Conservation (phyloP, 2,888 invertebrate genomes). For the Myopa tessellatipennis region DNA sequence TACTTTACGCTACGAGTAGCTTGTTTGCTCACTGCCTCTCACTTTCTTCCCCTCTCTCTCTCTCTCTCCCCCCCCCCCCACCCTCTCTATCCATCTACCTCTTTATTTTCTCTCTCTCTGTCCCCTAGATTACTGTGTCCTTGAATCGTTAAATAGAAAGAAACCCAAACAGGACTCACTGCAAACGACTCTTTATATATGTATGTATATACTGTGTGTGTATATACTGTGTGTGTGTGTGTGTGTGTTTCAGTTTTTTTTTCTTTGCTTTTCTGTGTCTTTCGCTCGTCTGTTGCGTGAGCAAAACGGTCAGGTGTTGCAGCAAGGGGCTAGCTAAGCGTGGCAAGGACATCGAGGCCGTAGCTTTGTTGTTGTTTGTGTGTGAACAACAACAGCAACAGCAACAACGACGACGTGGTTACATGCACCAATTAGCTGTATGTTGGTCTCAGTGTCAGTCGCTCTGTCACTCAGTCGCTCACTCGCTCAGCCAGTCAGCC, state of each 20-base stretch:
- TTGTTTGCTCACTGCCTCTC: background rate
- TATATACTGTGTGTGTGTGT: constrained; percentile 1
- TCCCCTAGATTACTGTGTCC: constrained; percentile 14
- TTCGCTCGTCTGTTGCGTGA: background rate
- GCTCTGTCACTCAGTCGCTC: background rate
- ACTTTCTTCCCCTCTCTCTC: background rate
- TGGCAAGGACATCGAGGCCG: constrained; percentile 12
- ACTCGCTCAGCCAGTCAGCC: too few species aligned
- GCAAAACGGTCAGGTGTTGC: background rate
- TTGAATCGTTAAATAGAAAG: constrained; percentile 39
- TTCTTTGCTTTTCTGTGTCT: background rate
- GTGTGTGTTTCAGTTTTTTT: background rate
- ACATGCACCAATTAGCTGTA: too few species aligned
- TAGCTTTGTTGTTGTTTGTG: background rate
- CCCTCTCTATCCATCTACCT: background rate
- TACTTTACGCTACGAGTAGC: background rate
- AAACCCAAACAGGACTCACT: constrained; percentile 3
- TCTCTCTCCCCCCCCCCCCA: too few species aligned
- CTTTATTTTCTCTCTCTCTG: background rate
- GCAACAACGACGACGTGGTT: background rate
- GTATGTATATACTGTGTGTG: background rate
- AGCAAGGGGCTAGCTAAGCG: background rate
- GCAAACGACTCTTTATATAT: too few species aligned
- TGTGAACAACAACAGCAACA: background rate
- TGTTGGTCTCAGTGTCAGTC: too few species aligned